A percentile compares a stretch with the other conserved stretches of the same genome.
Conservation (phyloP, 2,797 vertebrate genomes). For the Schizopygopsis pylzovi region DNA sequence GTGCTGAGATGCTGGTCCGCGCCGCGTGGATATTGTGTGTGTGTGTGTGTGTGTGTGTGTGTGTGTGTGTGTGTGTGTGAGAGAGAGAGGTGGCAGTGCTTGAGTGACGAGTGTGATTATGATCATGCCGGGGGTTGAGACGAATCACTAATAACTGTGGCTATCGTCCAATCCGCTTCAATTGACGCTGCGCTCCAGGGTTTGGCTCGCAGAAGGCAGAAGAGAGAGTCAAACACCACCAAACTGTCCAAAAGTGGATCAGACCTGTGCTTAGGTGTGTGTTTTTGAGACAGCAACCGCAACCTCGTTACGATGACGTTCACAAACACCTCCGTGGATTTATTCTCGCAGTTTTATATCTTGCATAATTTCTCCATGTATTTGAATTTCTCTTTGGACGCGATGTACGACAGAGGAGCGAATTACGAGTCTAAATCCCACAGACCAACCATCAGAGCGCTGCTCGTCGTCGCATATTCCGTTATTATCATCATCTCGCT, state of each 20-base stretch:
- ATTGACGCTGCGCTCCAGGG: not conserved
- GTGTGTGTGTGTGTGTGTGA: not conserved
- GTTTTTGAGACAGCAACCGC: not conserved
- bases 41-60: not conserved
- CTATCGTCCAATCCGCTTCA: not conserved
- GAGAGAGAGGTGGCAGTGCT: too few species aligned
- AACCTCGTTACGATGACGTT: conserved; percentile 35
- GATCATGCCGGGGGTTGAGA: not conserved
- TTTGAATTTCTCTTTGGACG: conserved; percentile 71
- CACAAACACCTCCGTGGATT: conserved; percentile 55
- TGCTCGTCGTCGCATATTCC: conserved; percentile 76
- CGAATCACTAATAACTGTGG: not conserved
- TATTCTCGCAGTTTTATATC: conserved; percentile 56
- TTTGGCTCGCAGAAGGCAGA: not conserved
- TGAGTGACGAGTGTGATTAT: not conserved
- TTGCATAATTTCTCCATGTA: conserved; percentile 70
- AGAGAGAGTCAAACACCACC: not conserved
- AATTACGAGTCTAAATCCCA: conserved; percentile 65
- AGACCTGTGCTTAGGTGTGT: not conserved
- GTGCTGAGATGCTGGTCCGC: not conserved
- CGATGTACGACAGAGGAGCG: conserved; percentile 60
- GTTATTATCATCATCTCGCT: conserved; percentile 80
- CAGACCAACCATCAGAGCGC: conserved; percentile 65
- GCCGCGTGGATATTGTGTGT: not conserved
- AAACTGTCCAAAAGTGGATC: not conserved